Evolutionary conservation across 2,797 vertebrate genomes (phyloP), one percentile per base, ranked within the genome.

Genomic region (Phoebastria nigripes): DNA sequence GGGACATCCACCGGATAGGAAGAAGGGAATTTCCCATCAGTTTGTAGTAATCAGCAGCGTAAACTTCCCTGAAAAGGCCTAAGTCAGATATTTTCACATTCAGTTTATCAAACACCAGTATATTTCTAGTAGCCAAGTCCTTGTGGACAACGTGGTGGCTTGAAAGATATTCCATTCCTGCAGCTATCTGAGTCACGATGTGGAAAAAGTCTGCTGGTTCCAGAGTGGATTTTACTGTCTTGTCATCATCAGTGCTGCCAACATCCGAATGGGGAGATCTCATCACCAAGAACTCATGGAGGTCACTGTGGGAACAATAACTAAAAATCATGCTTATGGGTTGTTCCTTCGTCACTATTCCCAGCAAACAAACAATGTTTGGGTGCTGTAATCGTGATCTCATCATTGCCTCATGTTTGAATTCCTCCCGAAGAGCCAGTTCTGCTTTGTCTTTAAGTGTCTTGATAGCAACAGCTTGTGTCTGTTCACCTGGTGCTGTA

Each of bases 1-100:
- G 99, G 17, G 99, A 99, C 99, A 99, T 99, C 99, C 99, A 99
- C 35, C 99, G 98, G 66, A 99, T 98, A 25, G 99, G 99, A 85
- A 99, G 98, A 51, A 98, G 98, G 29, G 97, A 98, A 42, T 98
- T 98, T 22, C 99, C 99, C 97, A 98, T 97, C 49, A 99, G 97
- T 95, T 99, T 99, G 97, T 99, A 99, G 97, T 99, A 99, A 96
- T 99, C 99, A 9, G 99, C 99, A 6, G 99, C 98, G 46, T 99
- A 99, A 81, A 99, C 99, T 54, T 99, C 99, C 19, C 99, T 98
- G 97, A 99, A 99, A 72, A 99, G 98, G 65, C 99, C 99, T 91
- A 99, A 97, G 96, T 99, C 99, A 20, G 99, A 98, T 98, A 99
- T 99, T 98, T 99, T 99, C 63, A 99, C 96, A 25, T 97, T 98